Evolutionary conservation across 2,888 invertebrate genomes (phyloP).

Genomic region (Volucella inflata): DNA sequence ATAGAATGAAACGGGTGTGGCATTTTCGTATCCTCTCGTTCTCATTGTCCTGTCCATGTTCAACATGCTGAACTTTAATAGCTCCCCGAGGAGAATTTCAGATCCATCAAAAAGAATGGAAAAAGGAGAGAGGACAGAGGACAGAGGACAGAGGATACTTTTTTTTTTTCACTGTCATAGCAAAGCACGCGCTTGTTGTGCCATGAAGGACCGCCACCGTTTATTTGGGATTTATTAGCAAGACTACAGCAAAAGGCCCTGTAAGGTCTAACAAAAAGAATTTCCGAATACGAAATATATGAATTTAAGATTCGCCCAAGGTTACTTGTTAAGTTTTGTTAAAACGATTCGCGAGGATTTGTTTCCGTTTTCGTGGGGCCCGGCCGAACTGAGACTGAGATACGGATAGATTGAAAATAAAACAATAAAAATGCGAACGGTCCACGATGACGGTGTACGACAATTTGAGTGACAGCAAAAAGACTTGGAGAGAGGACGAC

Average conservation of each 20-base stretch:
- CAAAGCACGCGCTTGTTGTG: conserved; percentile 27
- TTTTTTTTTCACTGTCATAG: not conserved
- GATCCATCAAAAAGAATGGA: too few species aligned
- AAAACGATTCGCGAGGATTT: conserved; percentile 12
- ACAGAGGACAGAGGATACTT: conserved; percentile 10
- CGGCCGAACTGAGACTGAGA: not conserved
- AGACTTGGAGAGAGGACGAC: too few species aligned
- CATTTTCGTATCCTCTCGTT: not conserved
- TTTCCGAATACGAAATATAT: conserved; percentile 23
- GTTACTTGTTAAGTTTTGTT: conserved; percentile 25
- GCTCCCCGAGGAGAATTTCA: not conserved
- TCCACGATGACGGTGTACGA: too few species aligned
- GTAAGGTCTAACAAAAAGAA: not conserved
- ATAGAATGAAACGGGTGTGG: conserved; percentile 25
- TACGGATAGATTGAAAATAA: conserved; percentile 26
- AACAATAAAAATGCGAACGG: conserved; percentile 10
- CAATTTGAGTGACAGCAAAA: too few species aligned
- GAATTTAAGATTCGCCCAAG: conserved; percentile 24
- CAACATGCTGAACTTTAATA: conserved; percentile 47
- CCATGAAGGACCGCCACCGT: conserved; percentile 30
- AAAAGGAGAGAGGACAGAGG: too few species aligned
- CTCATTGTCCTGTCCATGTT: conserved; percentile 27
- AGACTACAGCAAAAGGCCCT: conserved; percentile 17
- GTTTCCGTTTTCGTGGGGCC: not conserved
- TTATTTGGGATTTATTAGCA: conserved; percentile 53